Conservation (phyloP, 2,888 invertebrate genomes). For the Liopterus haemorrhoidalis region DNA sequence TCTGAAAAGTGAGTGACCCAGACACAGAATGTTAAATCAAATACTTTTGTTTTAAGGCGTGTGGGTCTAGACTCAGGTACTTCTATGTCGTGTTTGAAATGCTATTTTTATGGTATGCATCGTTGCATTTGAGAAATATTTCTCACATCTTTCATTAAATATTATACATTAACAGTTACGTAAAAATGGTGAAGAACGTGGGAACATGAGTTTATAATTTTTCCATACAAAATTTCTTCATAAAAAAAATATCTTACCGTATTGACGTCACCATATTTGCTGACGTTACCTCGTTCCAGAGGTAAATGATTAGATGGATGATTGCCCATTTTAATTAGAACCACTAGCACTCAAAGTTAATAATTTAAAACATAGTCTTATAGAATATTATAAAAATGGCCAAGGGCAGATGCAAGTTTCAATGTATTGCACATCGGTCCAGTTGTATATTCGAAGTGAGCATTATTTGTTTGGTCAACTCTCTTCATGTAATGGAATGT, state of each 20-base stretch:
- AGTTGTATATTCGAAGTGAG: neutral
- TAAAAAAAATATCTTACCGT: constrained; percentile 39
- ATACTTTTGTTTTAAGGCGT: too few species aligned
- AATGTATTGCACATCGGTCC: neutral
- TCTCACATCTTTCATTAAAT: too few species aligned
- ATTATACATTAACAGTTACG: too few species aligned
- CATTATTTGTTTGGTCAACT: neutral
- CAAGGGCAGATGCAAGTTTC: constrained; percentile 8
- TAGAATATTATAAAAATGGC: neutral
- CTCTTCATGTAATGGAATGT: constrained; percentile 11
- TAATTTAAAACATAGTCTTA: constrained; percentile 21
- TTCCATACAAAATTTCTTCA: constrained; percentile 17
- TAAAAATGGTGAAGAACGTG: too few species aligned
- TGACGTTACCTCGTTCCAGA: constrained; percentile 61
- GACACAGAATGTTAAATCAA: too few species aligned
- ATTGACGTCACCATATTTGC: constrained; percentile 45
- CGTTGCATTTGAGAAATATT: too few species aligned
- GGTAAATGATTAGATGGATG: constrained; percentile 81
- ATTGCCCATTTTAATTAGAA: constrained; percentile 67
- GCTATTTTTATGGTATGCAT: too few species aligned
- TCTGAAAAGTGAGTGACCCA: too few species aligned
- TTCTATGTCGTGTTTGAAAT: too few species aligned
- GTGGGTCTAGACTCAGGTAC: too few species aligned
- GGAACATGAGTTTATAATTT: too few species aligned
- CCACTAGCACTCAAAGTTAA: constrained; percentile 9